Percentiles rank a stretch among this genome's conserved stretches.
Conservation (phyloP, 2,797 vertebrate species). For the Propithecus perrieri region DNA sequence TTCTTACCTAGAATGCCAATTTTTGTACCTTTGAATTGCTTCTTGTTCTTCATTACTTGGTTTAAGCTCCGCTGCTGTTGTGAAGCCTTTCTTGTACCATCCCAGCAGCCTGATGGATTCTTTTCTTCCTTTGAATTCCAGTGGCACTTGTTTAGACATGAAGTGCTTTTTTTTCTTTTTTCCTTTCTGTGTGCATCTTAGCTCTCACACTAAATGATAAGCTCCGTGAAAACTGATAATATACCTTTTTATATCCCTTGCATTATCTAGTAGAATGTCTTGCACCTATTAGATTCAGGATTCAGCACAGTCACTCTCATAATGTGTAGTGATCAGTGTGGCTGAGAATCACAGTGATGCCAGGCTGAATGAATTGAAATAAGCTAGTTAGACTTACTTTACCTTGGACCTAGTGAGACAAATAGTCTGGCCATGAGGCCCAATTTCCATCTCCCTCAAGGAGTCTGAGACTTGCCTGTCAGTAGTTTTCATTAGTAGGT, state of each 20-base stretch:
- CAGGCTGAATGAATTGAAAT: not conserved
- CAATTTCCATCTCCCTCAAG: constrained; percentile 33
- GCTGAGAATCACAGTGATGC: not conserved
- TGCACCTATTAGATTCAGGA: not conserved
- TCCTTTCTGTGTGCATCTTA: not conserved
- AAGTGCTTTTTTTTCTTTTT: not conserved
- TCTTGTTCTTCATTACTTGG: not conserved
- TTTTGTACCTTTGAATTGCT: constrained; percentile 33
- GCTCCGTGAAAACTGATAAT: not conserved
- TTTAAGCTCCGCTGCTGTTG: not conserved
- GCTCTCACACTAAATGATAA: not conserved
- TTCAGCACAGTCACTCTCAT: not conserved
- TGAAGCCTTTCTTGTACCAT: not conserved
- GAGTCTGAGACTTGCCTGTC: not conserved
- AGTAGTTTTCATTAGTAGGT: not conserved
- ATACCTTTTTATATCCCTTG: not conserved
- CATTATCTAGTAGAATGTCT: not conserved
- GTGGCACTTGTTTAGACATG: not conserved
- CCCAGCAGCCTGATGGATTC: not conserved
- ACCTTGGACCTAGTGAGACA: not conserved
- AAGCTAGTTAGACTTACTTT: constrained; percentile 11
- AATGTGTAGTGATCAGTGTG: not conserved
- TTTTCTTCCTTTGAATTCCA: constrained; percentile 24
- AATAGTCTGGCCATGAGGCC: not conserved
- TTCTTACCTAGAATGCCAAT: not conserved